A percentile compares a stretch with the other conserved stretches of the same genome.
Conservation (phyloP, 1,140 invertebrate genomes). For the Drosophila lacertosa region DNA sequence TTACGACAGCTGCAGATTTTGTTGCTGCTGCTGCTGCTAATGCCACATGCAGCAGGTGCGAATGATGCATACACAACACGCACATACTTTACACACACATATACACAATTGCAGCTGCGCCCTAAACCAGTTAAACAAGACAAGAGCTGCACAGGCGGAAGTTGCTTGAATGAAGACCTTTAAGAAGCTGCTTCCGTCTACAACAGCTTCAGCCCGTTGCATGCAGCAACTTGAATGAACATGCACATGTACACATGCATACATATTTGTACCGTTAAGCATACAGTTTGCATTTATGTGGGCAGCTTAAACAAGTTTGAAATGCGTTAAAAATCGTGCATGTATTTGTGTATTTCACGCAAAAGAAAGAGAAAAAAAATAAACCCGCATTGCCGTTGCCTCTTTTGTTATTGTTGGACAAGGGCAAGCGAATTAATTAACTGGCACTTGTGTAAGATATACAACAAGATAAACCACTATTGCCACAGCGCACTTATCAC, state of each 20-base stretch:
- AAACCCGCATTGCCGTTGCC: conserved; percentile 13
- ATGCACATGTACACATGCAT: conserved; percentile 1
- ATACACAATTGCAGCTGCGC: conserved; percentile 33
- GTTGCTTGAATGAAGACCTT: conserved; percentile 50
- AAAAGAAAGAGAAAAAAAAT: background rate
- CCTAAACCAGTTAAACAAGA: conserved; percentile 75
- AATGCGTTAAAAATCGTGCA: background rate
- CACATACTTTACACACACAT: conserved; percentile 16
- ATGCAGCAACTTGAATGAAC: conserved; percentile 58
- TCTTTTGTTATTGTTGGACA: conserved; percentile 58
- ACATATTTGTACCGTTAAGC: conserved; percentile 22
- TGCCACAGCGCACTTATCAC: conserved; percentile 37
- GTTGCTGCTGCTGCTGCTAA: background rate
- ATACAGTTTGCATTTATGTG: conserved; percentile 15
- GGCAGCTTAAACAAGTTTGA: conserved; percentile 25
- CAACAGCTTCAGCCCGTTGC: conserved; percentile 23
- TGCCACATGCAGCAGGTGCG: conserved; percentile 62
- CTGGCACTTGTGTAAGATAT: conserved; percentile 49
- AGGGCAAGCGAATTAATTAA: conserved; percentile 74
- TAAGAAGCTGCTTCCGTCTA: conserved; percentile 48
- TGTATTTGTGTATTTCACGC: conserved; percentile 2
- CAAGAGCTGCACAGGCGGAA: conserved; percentile 40
- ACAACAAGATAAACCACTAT: conserved; percentile 64
- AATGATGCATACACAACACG: conserved; percentile 20
- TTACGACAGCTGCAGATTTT: conserved; percentile 58